These are phyloP conservation scores for Nettapus auritus DNA, from an alignment of 2,113 vertebrate genomes.

Conservation along the genomic window DNA sequence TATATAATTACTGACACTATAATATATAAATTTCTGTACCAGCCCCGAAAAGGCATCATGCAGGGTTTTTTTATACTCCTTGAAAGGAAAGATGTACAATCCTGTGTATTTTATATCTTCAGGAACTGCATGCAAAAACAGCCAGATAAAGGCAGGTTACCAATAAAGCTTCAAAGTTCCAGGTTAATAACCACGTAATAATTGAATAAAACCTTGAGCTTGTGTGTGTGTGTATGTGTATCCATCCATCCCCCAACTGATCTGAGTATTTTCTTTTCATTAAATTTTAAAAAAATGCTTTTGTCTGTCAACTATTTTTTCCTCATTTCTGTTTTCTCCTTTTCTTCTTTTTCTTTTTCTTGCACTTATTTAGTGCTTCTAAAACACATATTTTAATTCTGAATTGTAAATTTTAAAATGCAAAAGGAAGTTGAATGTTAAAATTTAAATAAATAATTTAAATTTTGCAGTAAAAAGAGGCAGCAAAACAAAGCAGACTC, in stretches of 20 bases:
- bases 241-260: neutral
- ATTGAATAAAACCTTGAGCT: neutral
- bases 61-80: neutral
- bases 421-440: neutral
- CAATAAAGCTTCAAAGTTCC: neutral
- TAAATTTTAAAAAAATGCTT: neutral
- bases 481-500: neutral
- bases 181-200: neutral
- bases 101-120: neutral
- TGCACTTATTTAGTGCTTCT: neutral
- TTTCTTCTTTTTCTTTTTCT: neutral
- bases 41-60: neutral
- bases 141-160: neutral
- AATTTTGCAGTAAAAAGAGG: neutral
- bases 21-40: neutral
- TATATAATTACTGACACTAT: neutral
- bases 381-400: neutral
- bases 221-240: neutral
- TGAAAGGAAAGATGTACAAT: neutral
- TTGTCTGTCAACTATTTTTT: neutral
- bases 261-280: neutral
- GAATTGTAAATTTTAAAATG: neutral
- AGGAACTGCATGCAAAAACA: neutral
- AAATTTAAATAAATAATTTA: neutral
- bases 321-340: neutral